These are phyloP conservation scores for Uria lomvia DNA, from an alignment of 2,113 vertebrate species.

Conservation along the genomic window DNA sequence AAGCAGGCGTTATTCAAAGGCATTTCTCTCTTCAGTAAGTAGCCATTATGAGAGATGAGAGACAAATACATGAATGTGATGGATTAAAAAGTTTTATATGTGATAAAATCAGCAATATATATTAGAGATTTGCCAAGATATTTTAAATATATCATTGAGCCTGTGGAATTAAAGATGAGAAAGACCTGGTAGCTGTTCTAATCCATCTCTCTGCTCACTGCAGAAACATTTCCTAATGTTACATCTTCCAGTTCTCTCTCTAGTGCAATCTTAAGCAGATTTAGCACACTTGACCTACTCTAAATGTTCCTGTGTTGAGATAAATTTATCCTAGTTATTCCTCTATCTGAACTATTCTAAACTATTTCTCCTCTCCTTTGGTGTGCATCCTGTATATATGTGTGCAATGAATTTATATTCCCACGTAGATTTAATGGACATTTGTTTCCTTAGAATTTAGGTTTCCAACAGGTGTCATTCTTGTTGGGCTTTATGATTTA, in stretches of 20 bases:
- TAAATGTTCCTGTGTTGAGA: neutral
- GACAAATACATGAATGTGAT: neutral
- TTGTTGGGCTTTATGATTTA: neutral
- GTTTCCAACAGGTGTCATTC: neutral
- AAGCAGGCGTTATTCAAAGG: conserved; percentile 37
- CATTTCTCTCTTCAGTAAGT: conserved; percentile 35
- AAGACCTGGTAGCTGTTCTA: neutral
- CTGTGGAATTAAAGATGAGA: neutral
- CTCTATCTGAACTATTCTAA: neutral
- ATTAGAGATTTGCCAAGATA: neutral
- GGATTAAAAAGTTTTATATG: neutral
- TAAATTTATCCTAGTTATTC: neutral
- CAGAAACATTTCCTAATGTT: neutral
- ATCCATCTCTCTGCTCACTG: neutral
- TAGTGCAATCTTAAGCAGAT: neutral
- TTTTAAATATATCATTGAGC: neutral
- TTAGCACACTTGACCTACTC: neutral
- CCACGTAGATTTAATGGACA: neutral
- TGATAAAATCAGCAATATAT: conserved; percentile 11
- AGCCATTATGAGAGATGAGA: neutral
- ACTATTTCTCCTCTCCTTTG: neutral
- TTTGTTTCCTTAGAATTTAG: neutral
- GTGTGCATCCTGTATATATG: neutral
- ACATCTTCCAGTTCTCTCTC: neutral
- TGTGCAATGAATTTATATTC: neutral